phyloP scores from a whole-genome alignment of 2,888 invertebrate species.

The Torymus texanus region DNA sequence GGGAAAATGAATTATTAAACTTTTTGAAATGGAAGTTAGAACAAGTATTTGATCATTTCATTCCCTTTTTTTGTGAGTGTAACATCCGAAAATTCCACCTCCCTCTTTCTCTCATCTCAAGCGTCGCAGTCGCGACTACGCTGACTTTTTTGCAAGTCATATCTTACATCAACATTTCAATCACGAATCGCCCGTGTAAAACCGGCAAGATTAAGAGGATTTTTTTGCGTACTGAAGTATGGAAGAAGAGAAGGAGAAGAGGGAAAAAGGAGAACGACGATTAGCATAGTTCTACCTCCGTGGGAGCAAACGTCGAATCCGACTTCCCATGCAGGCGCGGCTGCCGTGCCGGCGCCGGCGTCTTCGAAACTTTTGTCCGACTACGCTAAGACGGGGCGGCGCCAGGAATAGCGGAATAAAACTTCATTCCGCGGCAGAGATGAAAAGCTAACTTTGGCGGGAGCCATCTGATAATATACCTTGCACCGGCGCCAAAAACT shows the following conservation, averaged over 20 bases:
- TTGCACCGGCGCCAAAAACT: constrained; percentile 30
- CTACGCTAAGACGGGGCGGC: neutral
- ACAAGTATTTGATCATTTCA: constrained; percentile 51
- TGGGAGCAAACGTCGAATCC: constrained; percentile 12
- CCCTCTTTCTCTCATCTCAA: neutral
- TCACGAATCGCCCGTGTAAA: constrained; percentile 37
- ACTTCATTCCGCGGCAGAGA: constrained; percentile 59
- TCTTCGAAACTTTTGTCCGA: constrained; percentile 30
- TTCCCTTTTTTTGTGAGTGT: constrained; percentile 22
- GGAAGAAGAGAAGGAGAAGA: neutral
- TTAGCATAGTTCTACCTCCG: constrained; percentile 31
- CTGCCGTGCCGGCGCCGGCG: constrained; percentile 3
- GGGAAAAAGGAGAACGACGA: constrained; percentile 19
- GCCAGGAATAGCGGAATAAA: constrained; percentile 52
- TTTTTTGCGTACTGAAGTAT: constrained; percentile 1
- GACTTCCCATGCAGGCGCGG: neutral
- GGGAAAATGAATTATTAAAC: constrained; percentile 51
- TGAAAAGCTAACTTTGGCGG: constrained; percentile 66
- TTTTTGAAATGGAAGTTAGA: constrained; percentile 45
- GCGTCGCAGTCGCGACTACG: too few relatives aligned
- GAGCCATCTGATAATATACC: constrained; percentile 64
- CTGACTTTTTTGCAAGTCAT: constrained; percentile 49
- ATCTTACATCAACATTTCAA: constrained; percentile 52
- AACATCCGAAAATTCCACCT: constrained; percentile 43
- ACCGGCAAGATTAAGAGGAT: constrained; percentile 32